A percentile compares a stretch with the other conserved stretches of the same genome.
phyloP scores from a whole-genome alignment of 2,113 vertebrate species.

The Tylochromis polylepis region DNA sequence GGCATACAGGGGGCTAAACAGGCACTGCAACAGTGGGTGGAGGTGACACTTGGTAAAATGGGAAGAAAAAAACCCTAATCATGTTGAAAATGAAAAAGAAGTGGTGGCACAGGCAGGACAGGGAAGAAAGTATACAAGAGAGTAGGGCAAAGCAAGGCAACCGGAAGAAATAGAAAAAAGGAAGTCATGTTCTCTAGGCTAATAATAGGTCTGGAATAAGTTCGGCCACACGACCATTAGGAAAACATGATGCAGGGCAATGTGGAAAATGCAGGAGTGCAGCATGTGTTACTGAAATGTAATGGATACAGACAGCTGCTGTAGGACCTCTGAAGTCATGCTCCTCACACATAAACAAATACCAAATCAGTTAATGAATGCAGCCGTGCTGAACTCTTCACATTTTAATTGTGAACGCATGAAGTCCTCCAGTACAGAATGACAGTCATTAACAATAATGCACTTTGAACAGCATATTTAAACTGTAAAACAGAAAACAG shows the following conservation, averaged over 20 bases:
- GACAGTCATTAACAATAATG: conserved; percentile 48
- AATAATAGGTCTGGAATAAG: neutral
- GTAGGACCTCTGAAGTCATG: neutral
- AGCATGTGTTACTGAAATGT: neutral
- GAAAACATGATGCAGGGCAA: neutral
- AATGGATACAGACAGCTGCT: neutral
- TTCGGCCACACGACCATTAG: neutral
- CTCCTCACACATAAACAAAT: neutral
- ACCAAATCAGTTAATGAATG: neutral
- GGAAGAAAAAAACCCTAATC: neutral
- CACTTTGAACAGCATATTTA: conserved; percentile 52
- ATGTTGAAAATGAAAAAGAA: neutral
- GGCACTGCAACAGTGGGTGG: neutral
- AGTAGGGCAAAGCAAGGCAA: neutral
- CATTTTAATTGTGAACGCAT: conserved; percentile 57
- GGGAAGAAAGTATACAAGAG: neutral
- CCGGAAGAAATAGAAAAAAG: neutral
- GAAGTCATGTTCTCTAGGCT: neutral
- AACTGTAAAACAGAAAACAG: conserved; percentile 60
- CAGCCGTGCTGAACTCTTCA: conserved; percentile 9
- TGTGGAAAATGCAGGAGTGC: neutral
- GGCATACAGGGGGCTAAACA: neutral
- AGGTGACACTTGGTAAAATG: neutral
- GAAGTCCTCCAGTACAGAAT: conserved; percentile 55
- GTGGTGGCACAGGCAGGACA: neutral